Conservation (phyloP, 2,113 vertebrate genomes). For the Sialia sialis region DNA sequence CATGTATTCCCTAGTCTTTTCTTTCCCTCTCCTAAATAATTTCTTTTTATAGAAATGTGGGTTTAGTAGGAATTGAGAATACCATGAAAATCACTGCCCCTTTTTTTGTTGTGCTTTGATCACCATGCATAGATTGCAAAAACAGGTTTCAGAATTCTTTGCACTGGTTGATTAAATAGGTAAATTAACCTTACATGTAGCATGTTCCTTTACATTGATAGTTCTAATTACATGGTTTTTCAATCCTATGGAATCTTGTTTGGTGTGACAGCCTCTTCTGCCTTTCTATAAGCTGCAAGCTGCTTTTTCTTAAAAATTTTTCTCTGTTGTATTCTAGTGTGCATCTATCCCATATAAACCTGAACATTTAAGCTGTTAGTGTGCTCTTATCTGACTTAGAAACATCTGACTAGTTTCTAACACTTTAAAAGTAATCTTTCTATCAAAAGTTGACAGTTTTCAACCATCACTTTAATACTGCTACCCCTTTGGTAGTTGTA, state of each 20-base stretch:
- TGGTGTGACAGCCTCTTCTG: neutral
- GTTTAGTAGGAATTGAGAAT: neutral
- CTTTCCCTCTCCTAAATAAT: neutral
- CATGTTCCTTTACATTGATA: neutral
- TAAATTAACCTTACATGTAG: neutral
- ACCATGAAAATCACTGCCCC: neutral
- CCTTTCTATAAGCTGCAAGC: neutral
- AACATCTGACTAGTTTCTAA: neutral
- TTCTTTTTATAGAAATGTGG: neutral
- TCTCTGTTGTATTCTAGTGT: neutral
- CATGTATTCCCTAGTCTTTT: neutral
- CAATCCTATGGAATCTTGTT: neutral
- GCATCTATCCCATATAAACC: neutral
- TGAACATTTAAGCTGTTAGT: neutral
- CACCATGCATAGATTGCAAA: neutral
- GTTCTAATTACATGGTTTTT: neutral
- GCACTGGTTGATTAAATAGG: neutral
- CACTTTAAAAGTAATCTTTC: conserved; percentile 10
- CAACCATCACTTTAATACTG: neutral
- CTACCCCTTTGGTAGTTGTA: neutral
- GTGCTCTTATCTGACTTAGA: neutral
- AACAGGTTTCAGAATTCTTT: neutral
- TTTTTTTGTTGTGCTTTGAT: neutral
- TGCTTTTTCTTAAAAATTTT: neutral
- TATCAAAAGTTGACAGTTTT: conserved; percentile 27